Evolutionary conservation across 2,888 invertebrate species (phyloP).

Genomic region (Orchesellides sinensis): DNA sequence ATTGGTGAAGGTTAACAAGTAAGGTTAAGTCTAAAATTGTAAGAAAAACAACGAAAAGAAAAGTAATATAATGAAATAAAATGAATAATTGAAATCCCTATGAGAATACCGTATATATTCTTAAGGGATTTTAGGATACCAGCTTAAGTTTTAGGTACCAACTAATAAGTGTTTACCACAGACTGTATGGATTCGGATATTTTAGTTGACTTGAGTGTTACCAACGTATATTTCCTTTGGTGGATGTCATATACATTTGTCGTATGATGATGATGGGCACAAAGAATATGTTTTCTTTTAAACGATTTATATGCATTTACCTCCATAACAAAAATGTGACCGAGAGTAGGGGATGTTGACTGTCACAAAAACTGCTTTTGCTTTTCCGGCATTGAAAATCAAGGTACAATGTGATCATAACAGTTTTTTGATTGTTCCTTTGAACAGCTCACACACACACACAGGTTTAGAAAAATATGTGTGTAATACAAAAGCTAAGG

Average conservation of each 20-base stretch:
- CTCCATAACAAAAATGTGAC: no score
- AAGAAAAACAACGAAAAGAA: conserved; percentile 13
- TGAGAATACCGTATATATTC: no score
- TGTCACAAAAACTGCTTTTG: not conserved
- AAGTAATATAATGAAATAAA: conserved; percentile 22
- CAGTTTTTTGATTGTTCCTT: conserved; percentile 32
- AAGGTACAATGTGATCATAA: conserved; percentile 18
- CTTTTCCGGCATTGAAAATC: conserved; percentile 4
- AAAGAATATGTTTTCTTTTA: no score
- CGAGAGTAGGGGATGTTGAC: not conserved
- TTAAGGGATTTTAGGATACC: no score
- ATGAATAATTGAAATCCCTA: conserved; percentile 10
- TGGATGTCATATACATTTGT: conserved; percentile 28
- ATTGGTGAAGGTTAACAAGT: conserved; percentile 59
- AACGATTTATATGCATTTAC: no score
- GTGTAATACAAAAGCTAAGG: no score
- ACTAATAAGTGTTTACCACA: not conserved
- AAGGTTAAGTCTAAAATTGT: conserved; percentile 38
- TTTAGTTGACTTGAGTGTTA: not conserved
- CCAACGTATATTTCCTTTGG: not conserved
- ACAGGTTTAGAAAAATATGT: not conserved
- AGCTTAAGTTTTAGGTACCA: no score
- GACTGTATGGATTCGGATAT: conserved; percentile 11
- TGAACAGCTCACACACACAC: no score
- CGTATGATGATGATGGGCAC: not conserved